Evolutionary conservation across 2,888 invertebrate genomes (phyloP).

Genomic region (Ophion slaviceki): DNA sequence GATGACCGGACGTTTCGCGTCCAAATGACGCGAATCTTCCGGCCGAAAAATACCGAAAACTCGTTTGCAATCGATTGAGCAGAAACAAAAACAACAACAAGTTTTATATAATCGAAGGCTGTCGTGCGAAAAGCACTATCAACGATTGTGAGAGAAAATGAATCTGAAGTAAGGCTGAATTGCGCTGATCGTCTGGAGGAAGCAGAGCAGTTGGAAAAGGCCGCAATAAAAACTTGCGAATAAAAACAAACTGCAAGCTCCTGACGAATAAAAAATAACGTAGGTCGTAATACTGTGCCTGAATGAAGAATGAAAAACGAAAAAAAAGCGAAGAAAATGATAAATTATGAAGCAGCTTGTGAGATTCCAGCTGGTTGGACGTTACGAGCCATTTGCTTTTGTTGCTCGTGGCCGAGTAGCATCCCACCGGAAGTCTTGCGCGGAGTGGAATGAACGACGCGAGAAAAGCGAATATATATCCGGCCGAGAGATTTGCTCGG

Average conservation of each 20-base stretch:
- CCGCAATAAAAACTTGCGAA: background rate
- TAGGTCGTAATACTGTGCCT: background rate
- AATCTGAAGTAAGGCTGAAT: background rate
- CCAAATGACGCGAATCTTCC: conserved; percentile 4
- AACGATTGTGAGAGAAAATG: conserved; percentile 1
- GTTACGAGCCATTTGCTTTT: conserved; percentile 58
- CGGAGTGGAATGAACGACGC: conserved; percentile 54
- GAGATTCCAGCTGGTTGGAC: conserved; percentile 38
- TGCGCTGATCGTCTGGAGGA: background rate
- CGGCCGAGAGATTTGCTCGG: conserved; percentile 18
- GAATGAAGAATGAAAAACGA: background rate
- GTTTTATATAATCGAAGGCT: background rate
- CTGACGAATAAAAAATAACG: background rate
- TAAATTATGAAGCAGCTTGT: conserved; percentile 19
- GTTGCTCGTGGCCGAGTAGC: conserved; percentile 25
- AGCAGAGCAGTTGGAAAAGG: background rate
- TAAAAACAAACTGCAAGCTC: background rate
- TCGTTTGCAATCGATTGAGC: conserved; percentile 3
- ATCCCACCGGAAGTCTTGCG: conserved; percentile 57
- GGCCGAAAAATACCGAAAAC: background rate
- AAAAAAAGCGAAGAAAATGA: background rate
- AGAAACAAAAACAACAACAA: background rate
- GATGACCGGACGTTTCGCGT: background rate
- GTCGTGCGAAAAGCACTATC: background rate
- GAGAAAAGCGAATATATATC: conserved; percentile 20